A percentile compares a stretch with the other conserved stretches of the same genome.
These are phyloP conservation scores for Eupithecia abbreviata DNA, from an alignment of 2,888 invertebrate species.

Conservation along the genomic window DNA sequence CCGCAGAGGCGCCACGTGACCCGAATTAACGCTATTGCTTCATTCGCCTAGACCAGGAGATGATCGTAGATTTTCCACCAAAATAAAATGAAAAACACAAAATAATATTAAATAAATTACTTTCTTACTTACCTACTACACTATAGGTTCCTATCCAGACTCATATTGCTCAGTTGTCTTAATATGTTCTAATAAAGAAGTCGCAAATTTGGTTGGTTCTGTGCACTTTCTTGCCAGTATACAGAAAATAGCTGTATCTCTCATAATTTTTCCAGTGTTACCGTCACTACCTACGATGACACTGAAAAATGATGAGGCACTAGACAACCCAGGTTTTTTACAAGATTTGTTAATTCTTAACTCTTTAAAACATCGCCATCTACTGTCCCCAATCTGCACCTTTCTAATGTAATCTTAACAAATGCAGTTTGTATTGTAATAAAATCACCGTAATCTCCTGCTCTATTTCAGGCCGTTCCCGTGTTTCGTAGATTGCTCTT, in stretches of 20 bases:
- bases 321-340: background rate
- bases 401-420: background rate
- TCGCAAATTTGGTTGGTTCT: background rate
- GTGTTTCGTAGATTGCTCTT: constrained; percentile 33
- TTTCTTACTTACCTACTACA: background rate
- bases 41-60: constrained; percentile 32
- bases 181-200: background rate
- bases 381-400: background rate
- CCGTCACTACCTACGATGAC: background rate
- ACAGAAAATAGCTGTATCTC: background rate
- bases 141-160: background rate
- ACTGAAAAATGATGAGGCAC: too few species aligned
- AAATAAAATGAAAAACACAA: background rate
- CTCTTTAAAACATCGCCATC: background rate
- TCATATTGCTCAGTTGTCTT: background rate
- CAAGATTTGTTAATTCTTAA: background rate
- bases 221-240: background rate
- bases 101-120: background rate
- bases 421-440: background rate
- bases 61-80: background rate
- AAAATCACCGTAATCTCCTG: background rate
- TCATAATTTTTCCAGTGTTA: background rate
- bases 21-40: constrained; percentile 44
- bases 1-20: constrained; percentile 39
- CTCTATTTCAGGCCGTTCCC: constrained; percentile 16